Percentiles rank a stretch among this genome's conserved stretches.
Conservation (phyloP, 2,888 invertebrate genomes). For the Lucinisca nassula region DNA sequence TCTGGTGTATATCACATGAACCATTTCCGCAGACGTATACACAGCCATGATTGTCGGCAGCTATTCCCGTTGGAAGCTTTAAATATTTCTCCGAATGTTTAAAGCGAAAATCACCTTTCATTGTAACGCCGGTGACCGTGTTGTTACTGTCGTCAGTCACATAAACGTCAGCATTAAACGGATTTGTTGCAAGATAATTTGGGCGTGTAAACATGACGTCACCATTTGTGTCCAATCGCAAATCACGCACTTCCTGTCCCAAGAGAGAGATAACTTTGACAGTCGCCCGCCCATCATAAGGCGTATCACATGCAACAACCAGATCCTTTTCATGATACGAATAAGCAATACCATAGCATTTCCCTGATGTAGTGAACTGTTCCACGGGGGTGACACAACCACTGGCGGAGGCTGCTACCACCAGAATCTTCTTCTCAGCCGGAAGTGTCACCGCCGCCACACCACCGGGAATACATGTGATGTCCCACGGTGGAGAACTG, state of each 20-base stretch:
- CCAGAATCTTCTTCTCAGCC: constrained; percentile 64
- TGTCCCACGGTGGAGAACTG: constrained; percentile 67
- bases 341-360: constrained; percentile 68
- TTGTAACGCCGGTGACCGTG: constrained; percentile 64
- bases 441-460: constrained; percentile 69
- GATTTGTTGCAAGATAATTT: constrained; percentile 65
- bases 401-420: constrained; percentile 47
- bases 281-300: constrained; percentile 51
- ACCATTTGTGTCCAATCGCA: constrained; percentile 54
- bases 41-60: constrained; percentile 69
- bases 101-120: constrained; percentile 62
- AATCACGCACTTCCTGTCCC: constrained; percentile 60
- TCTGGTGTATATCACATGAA: constrained; percentile 67
- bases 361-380: constrained; percentile 63
- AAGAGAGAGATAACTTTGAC: constrained; percentile 60
- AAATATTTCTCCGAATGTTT: constrained; percentile 50
- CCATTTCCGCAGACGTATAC: constrained; percentile 70
- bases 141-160: constrained; percentile 68
- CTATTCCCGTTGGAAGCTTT: constrained; percentile 64
- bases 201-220: constrained; percentile 53
- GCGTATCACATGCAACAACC: constrained; percentile 63
- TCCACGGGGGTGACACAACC: constrained; percentile 69
- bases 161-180: constrained; percentile 68
- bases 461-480: constrained; percentile 64
- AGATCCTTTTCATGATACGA: constrained; percentile 62